Percentiles rank a stretch among this genome's conserved stretches.
Evolutionary conservation across 2,113 vertebrate species (phyloP).

Genomic region (Eptesicus fuscus): DNA sequence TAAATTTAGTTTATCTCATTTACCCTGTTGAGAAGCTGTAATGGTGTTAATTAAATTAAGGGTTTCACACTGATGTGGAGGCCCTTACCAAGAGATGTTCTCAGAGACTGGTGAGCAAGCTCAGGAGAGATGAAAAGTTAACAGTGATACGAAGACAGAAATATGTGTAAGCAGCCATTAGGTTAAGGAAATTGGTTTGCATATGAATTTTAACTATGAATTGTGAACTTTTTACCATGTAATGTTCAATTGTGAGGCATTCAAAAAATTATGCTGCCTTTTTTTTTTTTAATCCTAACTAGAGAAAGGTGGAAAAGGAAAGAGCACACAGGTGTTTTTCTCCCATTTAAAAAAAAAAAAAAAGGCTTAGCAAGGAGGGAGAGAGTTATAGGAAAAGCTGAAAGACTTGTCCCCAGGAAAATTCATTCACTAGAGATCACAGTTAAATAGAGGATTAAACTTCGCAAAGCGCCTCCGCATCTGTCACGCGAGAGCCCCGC

Average conservation of each 20-base stretch:
- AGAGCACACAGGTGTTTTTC: neutral
- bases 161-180: neutral
- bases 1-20: slow-evolving; percentile 36
- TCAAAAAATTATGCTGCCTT: neutral
- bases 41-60: slow-evolving; percentile 60
- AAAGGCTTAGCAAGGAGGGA: neutral
- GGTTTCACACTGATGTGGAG: neutral
- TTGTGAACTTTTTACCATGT: neutral
- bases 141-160: neutral
- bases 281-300: neutral
- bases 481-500: neutral
- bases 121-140: neutral
- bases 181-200: neutral
- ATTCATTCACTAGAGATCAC: neutral
- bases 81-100: neutral
- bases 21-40: neutral
- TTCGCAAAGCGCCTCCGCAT: neutral
- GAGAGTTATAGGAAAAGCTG: neutral
- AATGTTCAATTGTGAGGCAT: neutral
- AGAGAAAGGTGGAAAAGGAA: neutral
- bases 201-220: neutral
- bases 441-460: neutral
- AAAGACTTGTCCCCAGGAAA: neutral
- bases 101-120: neutral
- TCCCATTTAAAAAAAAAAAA: neutral